phyloP scores from a whole-genome alignment of 2,113 vertebrate genomes.

The Chamaea fasciata region DNA sequence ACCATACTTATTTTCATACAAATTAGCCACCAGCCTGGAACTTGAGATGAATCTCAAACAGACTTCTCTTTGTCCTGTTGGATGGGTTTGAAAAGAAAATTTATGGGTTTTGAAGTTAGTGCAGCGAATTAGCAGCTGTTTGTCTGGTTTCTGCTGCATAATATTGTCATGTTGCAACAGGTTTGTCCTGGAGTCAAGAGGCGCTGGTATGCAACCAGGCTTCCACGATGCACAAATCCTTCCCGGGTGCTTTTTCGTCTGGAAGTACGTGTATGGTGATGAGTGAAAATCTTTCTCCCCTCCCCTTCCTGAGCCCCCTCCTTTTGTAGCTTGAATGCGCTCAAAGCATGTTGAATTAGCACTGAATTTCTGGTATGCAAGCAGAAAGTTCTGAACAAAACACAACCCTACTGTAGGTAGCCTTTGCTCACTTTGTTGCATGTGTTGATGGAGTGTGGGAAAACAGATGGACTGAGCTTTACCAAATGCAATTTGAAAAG shows the following conservation, averaged over 20 bases:
- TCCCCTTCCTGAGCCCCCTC: background rate
- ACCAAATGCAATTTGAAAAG: slow-evolving; percentile 62
- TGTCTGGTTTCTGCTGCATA: background rate
- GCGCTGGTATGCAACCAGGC: background rate
- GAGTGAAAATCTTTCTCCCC: background rate
- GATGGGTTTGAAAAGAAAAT: slow-evolving; percentile 16
- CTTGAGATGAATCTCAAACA: slow-evolving; percentile 13
- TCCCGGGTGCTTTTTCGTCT: fast-evolving
- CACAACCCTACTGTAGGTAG: slow-evolving; percentile 18
- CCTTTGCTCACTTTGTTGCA: slow-evolving; percentile 15
- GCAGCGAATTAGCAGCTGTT: background rate
- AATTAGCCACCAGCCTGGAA: slow-evolving; percentile 1
- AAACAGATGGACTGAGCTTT: slow-evolving; percentile 63
- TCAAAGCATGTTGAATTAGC: slow-evolving; percentile 35
- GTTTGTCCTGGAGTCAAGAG: background rate
- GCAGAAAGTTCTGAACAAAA: slow-evolving; percentile 44
- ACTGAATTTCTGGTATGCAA: slow-evolving; percentile 57
- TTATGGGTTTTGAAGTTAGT: background rate
- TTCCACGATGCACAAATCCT: background rate
- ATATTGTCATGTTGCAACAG: background rate
- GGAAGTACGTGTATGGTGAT: fast-evolving
- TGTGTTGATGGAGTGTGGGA: slow-evolving; percentile 55
- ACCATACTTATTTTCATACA: slow-evolving; percentile 21
- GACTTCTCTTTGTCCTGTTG: slow-evolving; percentile 10
- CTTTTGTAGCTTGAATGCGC: background rate